Conservation (phyloP, 1,140 invertebrate genomes). For the Hypothenemus hampei region DNA sequence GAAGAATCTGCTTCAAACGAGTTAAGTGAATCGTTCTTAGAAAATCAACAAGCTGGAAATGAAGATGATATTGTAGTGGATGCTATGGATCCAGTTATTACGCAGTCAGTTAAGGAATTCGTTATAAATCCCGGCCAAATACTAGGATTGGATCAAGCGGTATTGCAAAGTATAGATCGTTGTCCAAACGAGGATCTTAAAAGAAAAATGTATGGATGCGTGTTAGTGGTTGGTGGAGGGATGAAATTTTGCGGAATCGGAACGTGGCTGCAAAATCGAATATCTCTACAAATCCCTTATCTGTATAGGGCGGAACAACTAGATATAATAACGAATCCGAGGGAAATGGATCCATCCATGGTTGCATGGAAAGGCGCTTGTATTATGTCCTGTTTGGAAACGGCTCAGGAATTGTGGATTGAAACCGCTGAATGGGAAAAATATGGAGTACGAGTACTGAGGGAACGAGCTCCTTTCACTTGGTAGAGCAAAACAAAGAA, state of each 20-base stretch:
- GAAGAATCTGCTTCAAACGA: constrained; percentile 51
- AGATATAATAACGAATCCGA: constrained; percentile 75
- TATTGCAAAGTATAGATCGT: constrained; percentile 84
- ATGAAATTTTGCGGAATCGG: constrained; percentile 81
- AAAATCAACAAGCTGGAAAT: constrained; percentile 47
- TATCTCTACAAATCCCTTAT: constrained; percentile 79
- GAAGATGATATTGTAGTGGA: constrained; percentile 81
- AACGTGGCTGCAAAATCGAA: constrained; percentile 82
- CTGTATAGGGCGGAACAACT: constrained; percentile 72
- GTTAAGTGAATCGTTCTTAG: constrained; percentile 39
- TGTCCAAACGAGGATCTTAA: constrained; percentile 86
- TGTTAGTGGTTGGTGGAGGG: constrained; percentile 86
- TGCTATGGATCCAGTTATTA: constrained; percentile 57
- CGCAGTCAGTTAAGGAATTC: constrained; percentile 55
- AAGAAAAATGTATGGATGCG: constrained; percentile 90
- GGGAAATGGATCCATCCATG: constrained; percentile 86
- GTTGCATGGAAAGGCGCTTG: constrained; percentile 92
- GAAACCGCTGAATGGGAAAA: constrained; percentile 79
- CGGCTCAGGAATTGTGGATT: constrained; percentile 92
- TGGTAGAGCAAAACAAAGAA: too few relatives aligned
- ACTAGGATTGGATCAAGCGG: constrained; percentile 82
- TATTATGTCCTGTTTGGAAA: constrained; percentile 87
- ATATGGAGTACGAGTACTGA: constrained; percentile 75
- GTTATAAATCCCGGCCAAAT: constrained; percentile 70
- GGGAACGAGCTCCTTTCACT: constrained; percentile 81